Conservation (phyloP, 1,140 invertebrate genomes). For the Thalassaphorura encarpata region DNA sequence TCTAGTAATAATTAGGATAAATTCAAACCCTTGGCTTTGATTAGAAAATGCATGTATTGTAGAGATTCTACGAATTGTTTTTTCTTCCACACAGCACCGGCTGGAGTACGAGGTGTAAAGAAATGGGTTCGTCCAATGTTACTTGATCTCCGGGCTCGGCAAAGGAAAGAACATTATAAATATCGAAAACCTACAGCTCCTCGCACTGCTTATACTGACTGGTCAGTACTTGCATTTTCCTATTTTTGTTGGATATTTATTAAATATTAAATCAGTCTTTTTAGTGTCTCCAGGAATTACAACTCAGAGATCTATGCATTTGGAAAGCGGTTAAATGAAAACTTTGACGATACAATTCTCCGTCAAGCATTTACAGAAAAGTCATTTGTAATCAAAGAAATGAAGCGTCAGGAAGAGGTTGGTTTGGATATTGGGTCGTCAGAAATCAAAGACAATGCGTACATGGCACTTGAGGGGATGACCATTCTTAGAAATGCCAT, state of each 20-base stretch:
- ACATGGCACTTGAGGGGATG: constrained; percentile 56
- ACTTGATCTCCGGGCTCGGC: constrained; percentile 39
- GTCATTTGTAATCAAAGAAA: constrained; percentile 65
- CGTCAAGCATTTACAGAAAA: constrained; percentile 65
- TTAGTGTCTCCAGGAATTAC: constrained; percentile 55
- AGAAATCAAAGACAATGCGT: constrained; percentile 53
- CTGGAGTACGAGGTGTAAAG: neutral
- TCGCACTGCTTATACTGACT: constrained; percentile 57
- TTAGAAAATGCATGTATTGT: no score
- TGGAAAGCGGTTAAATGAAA: constrained; percentile 70
- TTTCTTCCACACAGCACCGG: neutral
- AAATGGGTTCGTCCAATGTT: constrained; percentile 42
- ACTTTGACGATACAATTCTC: constrained; percentile 59
- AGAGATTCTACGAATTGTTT: no score
- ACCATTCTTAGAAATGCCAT: constrained; percentile 49
- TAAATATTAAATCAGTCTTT: constrained; percentile 2
- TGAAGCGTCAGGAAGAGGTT: constrained; percentile 53
- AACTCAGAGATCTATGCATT: constrained; percentile 80
- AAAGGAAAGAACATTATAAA: constrained; percentile 35
- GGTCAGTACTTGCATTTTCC: constrained; percentile 36
- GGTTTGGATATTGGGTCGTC: constrained; percentile 51
- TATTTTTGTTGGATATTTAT: constrained; percentile 1
- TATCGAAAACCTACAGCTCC: constrained; percentile 32
- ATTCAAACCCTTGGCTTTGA: no score
- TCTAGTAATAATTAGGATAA: no score